Percentiles rank a stretch among this genome's conserved stretches.
These are phyloP conservation scores for Hydriomena furcata DNA, from an alignment of 2,888 invertebrate species.

Conservation along the genomic window DNA sequence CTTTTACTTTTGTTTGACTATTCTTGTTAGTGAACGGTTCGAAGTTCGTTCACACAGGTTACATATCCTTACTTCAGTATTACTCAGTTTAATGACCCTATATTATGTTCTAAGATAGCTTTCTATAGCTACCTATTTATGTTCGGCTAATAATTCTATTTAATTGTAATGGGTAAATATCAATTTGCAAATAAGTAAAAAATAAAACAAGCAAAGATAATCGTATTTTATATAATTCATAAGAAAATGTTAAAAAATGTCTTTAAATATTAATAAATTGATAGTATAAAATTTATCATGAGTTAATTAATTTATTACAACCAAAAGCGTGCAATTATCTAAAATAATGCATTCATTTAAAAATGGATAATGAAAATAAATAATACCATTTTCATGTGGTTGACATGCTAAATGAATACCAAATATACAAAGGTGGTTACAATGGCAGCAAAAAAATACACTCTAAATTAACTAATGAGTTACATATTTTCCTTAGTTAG, in stretches of 20 bases:
- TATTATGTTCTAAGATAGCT: no score
- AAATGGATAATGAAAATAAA: constrained; percentile 37
- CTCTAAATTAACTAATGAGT: constrained; percentile 29
- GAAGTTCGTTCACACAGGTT: no score
- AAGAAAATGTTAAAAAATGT: constrained; percentile 78
- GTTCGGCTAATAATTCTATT: no score
- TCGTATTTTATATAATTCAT: constrained; percentile 77
- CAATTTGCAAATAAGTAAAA: constrained; percentile 18
- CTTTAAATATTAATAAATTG: constrained; percentile 69
- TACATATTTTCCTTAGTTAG: constrained; percentile 27
- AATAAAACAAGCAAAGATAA: constrained; percentile 49
- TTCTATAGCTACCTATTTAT: no score
- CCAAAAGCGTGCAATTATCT: constrained; percentile 48
- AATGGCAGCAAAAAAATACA: constrained; percentile 39
- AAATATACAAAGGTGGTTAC: constrained; percentile 30
- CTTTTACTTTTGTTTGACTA: no score
- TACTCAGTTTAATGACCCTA: no score
- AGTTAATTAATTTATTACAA: constrained; percentile 56
- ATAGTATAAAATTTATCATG: constrained; percentile 64
- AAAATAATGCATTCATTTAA: constrained; percentile 25
- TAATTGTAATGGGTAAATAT: no score
- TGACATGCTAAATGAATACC: constrained; percentile 26
- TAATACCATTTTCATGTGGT: constrained; percentile 31
- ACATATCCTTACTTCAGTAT: no score
- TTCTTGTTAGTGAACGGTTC: no score